These are phyloP conservation scores for Prinia subflava DNA, from an alignment of 2,113 vertebrate genomes.

Conservation along the genomic window DNA sequence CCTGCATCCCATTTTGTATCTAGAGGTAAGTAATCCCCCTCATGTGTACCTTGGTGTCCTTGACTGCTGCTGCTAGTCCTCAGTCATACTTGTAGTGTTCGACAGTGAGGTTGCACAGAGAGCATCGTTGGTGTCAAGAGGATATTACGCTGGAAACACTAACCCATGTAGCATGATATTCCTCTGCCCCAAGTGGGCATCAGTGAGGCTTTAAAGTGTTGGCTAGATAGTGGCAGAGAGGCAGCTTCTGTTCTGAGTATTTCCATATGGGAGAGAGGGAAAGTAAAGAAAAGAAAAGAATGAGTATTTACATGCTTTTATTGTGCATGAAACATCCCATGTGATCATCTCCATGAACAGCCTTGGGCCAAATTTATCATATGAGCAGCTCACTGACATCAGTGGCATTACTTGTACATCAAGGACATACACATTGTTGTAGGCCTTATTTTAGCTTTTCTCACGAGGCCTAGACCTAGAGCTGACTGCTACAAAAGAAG, in stretches of 20 bases:
- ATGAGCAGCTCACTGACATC: conserved; percentile 20
- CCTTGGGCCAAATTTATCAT: conserved; percentile 42
- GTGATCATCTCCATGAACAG: conserved; percentile 16
- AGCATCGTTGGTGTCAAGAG: not conserved
- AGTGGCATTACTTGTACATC: not conserved
- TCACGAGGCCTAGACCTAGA: not conserved
- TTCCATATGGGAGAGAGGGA: not conserved
- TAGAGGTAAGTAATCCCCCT: conserved; percentile 23
- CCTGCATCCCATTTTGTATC: not conserved
- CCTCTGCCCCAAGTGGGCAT: not conserved
- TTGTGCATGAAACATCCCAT: not conserved
- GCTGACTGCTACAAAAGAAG: not conserved
- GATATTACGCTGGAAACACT: not conserved
- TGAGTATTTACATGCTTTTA: conserved; percentile 40
- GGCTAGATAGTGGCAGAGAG: not conserved
- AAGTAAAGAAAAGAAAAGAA: conserved; percentile 5
- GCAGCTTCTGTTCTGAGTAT: not conserved
- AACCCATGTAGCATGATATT: not conserved
- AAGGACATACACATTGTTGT: not conserved
- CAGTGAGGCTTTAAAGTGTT: not conserved
- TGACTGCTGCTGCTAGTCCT: not conserved
- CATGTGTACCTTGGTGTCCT: not conserved
- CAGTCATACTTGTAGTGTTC: not conserved
- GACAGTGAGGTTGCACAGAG: not conserved
- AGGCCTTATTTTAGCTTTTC: conserved; percentile 45